phyloP scores from a whole-genome alignment of 2,797 vertebrate species.

The Tarsius wallacei region DNA sequence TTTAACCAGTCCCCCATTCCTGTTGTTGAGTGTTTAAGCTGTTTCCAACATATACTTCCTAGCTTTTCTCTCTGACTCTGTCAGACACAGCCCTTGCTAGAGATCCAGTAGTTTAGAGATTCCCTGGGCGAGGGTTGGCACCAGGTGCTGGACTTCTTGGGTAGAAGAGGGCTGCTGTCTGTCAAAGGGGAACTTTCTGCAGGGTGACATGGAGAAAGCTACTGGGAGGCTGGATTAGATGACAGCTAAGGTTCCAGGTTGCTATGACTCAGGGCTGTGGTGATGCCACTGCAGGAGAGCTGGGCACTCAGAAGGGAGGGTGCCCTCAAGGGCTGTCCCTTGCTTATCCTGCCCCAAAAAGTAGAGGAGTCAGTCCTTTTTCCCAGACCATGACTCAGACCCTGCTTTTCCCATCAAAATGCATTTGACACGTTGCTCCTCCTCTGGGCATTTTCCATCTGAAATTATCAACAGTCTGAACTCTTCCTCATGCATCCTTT shows the following conservation, averaged over 20 bases:
- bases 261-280: background rate
- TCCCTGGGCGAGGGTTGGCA: background rate
- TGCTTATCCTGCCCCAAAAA: background rate
- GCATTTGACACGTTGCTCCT: background rate
- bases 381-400: background rate
- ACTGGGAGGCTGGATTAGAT: background rate
- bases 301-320: background rate
- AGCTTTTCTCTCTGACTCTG: background rate
- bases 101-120: background rate
- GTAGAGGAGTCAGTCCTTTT: background rate
- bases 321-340: background rate
- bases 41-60: background rate
- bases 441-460: background rate
- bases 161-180: background rate
- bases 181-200: background rate
- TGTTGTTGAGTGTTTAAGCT: background rate
- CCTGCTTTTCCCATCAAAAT: background rate
- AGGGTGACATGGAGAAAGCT: background rate
- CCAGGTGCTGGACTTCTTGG: background rate
- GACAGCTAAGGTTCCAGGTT: background rate
- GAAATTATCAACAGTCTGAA: background rate
- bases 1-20: background rate
- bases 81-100: too few relatives aligned
- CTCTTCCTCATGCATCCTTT: background rate
- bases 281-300: background rate